Evolutionary conservation across 2,797 vertebrate species (phyloP), one percentile per base, ranked within the genome.

Genomic region (Pseudochaenichthys georgianus): DNA sequence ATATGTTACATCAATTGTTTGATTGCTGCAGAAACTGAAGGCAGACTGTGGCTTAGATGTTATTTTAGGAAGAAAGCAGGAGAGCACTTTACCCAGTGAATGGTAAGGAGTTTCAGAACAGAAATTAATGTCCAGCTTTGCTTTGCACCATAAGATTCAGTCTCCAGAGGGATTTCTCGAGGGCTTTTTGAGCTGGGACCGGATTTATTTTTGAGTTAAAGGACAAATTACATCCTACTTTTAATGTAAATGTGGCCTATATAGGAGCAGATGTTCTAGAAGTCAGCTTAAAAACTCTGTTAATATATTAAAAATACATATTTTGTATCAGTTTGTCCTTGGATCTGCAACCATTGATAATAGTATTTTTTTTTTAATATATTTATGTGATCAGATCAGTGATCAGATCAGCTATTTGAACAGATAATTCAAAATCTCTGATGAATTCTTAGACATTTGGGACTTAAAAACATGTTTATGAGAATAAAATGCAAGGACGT

Each of bases 1-100:
- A 65, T 77, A 70, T 80, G 78, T 82, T 73, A 59, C 78, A 90
- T 89, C 86, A 88, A 89, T 86, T 68, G 76, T 85, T 80, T 83
- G 86, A 87, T 82, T 86, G 81, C 45, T 65, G 65, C 31, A 59
- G 62, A 75, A 59, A 66, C 73, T 72, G 61, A 82, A 71, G 47
- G 69, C 28, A 71, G 81, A 83, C 65, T 70, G 70, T 75, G 54
- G 71, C 70, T 3, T n/a, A 53, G 77, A 23, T 47, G 28, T 41
- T 73, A 57, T 75, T 70, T 72, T 77, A 84, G 80, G 31, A 70
- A 70, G 52, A 85, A 65, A n/a, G 58, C 51, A 58, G 69, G 65
- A 64, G 38, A 73, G 47, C 58, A 23, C 71, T 79, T 75, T 15
- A 69, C 5, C 19, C 16, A 4, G 11, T 41, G 58, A 78, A 70